These are phyloP conservation scores for Centroberyx gerrardi DNA, from an alignment of 2,797 vertebrate species.

Conservation along the genomic window DNA sequence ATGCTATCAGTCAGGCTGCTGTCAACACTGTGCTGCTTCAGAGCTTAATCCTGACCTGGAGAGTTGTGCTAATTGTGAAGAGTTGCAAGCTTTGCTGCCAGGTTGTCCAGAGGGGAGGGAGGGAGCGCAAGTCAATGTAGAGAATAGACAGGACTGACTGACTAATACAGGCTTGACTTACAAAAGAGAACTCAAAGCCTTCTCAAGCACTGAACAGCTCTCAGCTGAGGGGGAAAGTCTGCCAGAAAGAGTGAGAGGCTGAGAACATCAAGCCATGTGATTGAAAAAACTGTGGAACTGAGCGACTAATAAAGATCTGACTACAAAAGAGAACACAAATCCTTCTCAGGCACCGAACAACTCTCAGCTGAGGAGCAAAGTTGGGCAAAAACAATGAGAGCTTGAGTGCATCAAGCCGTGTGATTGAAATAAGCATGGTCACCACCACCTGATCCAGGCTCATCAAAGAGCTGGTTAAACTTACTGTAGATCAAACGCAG, in stretches of 20 bases:
- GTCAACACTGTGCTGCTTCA: constrained; percentile 37
- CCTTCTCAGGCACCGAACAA: constrained; percentile 51
- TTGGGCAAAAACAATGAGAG: constrained; percentile 60
- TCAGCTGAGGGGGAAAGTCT: constrained; percentile 12
- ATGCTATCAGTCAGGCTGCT: constrained; percentile 47
- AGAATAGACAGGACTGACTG: constrained; percentile 23
- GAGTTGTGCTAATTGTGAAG: constrained; percentile 44
- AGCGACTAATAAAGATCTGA: constrained; percentile 11
- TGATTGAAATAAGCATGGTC: constrained; percentile 72
- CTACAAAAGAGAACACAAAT: constrained; percentile 55
- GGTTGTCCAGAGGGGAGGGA: constrained; percentile 21
- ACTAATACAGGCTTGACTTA: constrained; percentile 23
- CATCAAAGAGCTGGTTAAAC: constrained; percentile 75
- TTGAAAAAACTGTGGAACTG: constrained; percentile 18
- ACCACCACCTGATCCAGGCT: constrained; percentile 75
- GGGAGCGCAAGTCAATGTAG: constrained; percentile 14
- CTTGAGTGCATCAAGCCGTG: constrained; percentile 68
- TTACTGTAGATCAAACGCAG: constrained; percentile 80
- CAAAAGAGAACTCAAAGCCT: constrained; percentile 20
- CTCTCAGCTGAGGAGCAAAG: constrained; percentile 54
- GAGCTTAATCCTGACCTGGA: constrained; percentile 50
- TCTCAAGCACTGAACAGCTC: constrained; percentile 10
- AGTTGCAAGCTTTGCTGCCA: constrained; percentile 40
- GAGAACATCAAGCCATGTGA: constrained; percentile 51
- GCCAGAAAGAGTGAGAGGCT: constrained; percentile 19